Conservation (phyloP, 2,797 vertebrate genomes). For the Alcedo atthis region DNA sequence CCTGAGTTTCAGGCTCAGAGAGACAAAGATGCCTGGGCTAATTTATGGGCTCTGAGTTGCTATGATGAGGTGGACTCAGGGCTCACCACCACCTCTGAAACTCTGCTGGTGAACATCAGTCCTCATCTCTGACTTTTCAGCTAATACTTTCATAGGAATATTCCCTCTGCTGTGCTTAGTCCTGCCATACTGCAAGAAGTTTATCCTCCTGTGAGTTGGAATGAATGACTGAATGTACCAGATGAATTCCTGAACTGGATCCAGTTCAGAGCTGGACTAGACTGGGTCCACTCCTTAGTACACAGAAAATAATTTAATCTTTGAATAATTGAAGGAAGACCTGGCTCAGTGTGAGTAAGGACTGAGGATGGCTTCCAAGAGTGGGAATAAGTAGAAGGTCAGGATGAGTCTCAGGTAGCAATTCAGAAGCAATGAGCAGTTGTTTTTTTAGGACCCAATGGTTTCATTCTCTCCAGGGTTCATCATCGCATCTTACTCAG, state of each 20-base stretch:
- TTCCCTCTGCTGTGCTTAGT: background rate
- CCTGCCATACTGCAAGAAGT: background rate
- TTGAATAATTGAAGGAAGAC: background rate
- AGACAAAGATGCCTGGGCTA: background rate
- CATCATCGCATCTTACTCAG: background rate
- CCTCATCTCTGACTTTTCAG: background rate
- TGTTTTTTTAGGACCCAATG: background rate
- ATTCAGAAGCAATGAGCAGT: background rate
- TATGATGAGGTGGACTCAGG: background rate
- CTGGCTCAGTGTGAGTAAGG: background rate
- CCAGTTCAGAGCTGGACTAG: background rate
- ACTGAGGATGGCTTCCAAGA: background rate
- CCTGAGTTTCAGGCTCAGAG: background rate
- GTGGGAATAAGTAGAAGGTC: background rate
- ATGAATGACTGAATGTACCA: background rate
- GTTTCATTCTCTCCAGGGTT: background rate
- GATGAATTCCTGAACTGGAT: background rate
- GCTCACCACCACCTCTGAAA: background rate
- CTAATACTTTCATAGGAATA: background rate
- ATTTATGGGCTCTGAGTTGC: background rate
- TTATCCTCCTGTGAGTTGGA: background rate
- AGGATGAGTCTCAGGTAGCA: background rate
- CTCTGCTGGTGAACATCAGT: background rate
- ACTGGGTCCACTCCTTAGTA: background rate
- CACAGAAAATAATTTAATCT: background rate